Evolutionary conservation across 2,797 vertebrate species (phyloP).

Genomic region (Heteromormyrus szaboi): DNA sequence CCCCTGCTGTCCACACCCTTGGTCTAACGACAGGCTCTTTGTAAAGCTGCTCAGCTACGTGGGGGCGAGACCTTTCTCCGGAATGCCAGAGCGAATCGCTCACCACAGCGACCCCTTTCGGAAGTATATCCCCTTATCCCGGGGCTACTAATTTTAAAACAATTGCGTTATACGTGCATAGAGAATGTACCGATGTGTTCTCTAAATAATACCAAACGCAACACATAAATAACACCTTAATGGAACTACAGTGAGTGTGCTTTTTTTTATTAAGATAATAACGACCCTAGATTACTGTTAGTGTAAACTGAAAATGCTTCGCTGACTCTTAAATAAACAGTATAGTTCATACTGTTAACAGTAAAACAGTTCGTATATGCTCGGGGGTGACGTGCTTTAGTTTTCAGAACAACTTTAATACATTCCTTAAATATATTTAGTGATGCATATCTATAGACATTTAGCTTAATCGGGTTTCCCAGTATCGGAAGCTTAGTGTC

Average conservation of each 20-base stretch:
- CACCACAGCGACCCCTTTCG: slow-evolving; percentile 30
- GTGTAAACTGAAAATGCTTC: not conserved
- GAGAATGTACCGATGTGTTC: not conserved
- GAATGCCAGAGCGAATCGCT: not conserved
- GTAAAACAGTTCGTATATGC: not conserved
- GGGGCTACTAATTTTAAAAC: not conserved
- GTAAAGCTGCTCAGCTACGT: not conserved
- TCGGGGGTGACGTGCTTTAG: not conserved
- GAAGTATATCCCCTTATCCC: rapidly evolving
- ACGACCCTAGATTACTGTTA: not conserved
- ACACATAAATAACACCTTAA: not conserved
- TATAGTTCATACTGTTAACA: not conserved
- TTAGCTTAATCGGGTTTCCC: not conserved
- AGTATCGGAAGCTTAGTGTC: not conserved
- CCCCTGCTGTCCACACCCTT: slow-evolving; percentile 59
- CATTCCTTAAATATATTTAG: not conserved
- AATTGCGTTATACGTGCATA: not conserved
- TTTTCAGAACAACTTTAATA: not conserved
- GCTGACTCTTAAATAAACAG: not conserved
- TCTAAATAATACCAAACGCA: not conserved
- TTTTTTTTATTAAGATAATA: not conserved
- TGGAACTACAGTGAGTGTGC: not conserved
- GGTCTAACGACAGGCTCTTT: slow-evolving; percentile 19
- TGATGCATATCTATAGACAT: not conserved
- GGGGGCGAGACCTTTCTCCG: not conserved